Base-by-base conservation (phyloP, 1,140 invertebrate genomes). In the Daktulosphaira vitifoliae region DNA sequence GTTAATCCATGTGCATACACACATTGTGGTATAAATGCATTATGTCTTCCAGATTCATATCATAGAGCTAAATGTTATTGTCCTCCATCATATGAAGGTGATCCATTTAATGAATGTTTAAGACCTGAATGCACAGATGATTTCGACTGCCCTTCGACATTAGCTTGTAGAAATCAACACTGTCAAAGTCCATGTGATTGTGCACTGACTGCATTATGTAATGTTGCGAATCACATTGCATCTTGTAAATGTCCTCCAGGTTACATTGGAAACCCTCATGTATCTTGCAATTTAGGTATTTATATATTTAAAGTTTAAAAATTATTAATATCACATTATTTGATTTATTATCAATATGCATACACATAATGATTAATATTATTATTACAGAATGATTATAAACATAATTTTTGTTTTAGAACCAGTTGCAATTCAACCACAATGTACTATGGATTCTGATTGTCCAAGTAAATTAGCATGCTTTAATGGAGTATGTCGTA, bases 401-500 rank as follows among this genome's bases (percentile, higher is more conserved):
- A 66, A 50, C 22, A 50, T 66, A 20, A 18, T 44, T 26, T 65
- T 68, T 53, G 13, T 49, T 56, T 53, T 52, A 73, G 75, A 37
- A 13, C 37, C 73, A 80, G 75, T 81, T 74, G 75, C 80, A 65
- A 77, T 77, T 25, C 74, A 75, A 73, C 73, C 74, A 69, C 73
- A 89, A 72, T 96, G 92, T 75, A 81, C 80, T 71, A 79, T 81
- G 68, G 90, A 94, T 71, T 84, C 82, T 0, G 90, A 93, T 69
- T 95, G 92, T 74, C 81, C 88, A 11, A 88, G 84, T 56, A 88
- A 85, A 73, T 74, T 90, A 65, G 89, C 89, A 20, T 96, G 91
- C 74, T 85, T 93, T 70, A 82, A 80, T 71, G 84, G 84, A 18
- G 76, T 81, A 66, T 96, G 91, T 72, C 83, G 83, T 71, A 88